Base-by-base conservation (phyloP, 2,888 invertebrate species). In the Trimorus sp. region DNA sequence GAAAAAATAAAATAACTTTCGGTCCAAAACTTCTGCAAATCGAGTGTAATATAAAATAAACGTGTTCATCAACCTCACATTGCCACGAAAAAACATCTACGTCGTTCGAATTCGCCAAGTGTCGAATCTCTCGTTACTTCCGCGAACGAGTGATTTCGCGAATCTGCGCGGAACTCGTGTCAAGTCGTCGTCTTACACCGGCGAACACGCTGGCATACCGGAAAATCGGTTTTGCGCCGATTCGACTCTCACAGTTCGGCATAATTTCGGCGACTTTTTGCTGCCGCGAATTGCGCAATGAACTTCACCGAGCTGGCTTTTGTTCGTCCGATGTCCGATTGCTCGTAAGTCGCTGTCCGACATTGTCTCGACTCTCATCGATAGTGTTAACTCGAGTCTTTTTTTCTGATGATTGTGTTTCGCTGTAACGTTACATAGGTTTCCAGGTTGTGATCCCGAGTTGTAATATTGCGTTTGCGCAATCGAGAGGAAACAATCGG, bases 181-280 rank as follows among this genome's bases (percentile, higher is more conserved):
- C 68, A 82, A 69, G 74, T 83, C 78, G 74, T 83, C 83, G 82
- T 76, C 58, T 79, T 86, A 82, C 85, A 79, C 49, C 80, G 65
- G 58, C 82, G 82, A 84, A 84, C 85, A 85, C 86, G 85, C 84
- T 86, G 85, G 88, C 89, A 89, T 90, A 90, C 89, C 85, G 87
- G 85, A 87, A 89, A 89, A 87, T 87, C 85, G 82, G 70, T 68
- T 79, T 73, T 51, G 49, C 65, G 78, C 60, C 78, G 66, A 79
- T 66, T 73, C 73, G 54, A 65, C 63, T 68, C 49, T 42, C 69
- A 26, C 45, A 14, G 37, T 78, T 74, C 69, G 26, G 0, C 48
- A 36, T 76, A 69, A 76, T 69, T 69, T 60, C 53, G 26, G n/a
- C 51, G 26, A 40, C 7, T 62, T 76, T 62, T 56, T 69, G 62